Evolutionary conservation across 1,140 invertebrate genomes (phyloP).

Genomic region (Phenacoccus solenopsis): DNA sequence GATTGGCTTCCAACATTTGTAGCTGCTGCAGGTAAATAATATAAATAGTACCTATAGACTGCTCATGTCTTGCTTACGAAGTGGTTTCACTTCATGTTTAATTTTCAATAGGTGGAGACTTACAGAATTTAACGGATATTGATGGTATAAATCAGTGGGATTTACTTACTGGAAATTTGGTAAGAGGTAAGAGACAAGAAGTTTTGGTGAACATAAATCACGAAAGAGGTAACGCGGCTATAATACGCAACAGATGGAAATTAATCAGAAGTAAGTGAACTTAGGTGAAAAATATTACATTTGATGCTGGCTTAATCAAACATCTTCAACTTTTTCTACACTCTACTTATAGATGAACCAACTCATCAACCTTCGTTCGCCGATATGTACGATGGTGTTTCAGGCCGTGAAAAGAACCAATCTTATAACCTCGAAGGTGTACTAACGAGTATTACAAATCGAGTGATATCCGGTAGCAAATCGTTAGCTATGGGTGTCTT

Average conservation of each 20-base stretch:
- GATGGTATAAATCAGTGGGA: slow-evolving; percentile 50
- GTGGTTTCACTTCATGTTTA: not conserved
- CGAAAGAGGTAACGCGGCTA: slow-evolving; percentile 29
- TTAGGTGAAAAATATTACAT: no score
- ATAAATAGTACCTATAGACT: not conserved
- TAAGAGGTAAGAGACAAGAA: slow-evolving; percentile 40
- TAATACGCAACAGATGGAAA: slow-evolving; percentile 25
- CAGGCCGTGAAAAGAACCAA: not conserved
- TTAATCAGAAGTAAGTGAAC: slow-evolving; percentile 23
- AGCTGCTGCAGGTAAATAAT: slow-evolving; percentile 41
- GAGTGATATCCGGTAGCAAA: not conserved
- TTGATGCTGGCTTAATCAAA: not conserved
- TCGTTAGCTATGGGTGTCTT: not conserved
- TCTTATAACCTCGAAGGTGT: not conserved
- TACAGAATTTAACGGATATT: slow-evolving; percentile 34
- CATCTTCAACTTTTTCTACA: not conserved
- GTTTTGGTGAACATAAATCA: slow-evolving; percentile 62
- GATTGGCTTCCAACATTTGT: slow-evolving; percentile 52
- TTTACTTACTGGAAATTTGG: slow-evolving; percentile 36
- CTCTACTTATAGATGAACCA: not conserved
- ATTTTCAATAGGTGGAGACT: slow-evolving; percentile 35
- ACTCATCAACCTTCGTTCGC: not conserved
- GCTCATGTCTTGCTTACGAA: no score
- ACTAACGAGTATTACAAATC: not conserved
- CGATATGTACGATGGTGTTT: not conserved